phyloP scores from a whole-genome alignment of 2,797 vertebrate genomes.

The Pelochelys cantorii region DNA sequence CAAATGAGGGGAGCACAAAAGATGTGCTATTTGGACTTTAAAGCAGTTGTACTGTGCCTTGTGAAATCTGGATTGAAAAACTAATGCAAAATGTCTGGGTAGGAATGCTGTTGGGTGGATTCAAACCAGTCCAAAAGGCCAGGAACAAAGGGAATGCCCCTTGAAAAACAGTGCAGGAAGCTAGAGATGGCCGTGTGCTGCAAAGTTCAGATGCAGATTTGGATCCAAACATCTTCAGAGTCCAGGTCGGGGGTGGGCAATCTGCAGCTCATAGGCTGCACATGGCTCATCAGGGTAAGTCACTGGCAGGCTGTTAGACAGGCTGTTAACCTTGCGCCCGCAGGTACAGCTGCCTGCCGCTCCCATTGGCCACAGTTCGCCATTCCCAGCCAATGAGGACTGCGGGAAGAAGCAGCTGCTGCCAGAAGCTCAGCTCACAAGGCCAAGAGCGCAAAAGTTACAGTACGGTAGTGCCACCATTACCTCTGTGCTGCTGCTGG shows the following conservation, averaged over 20 bases:
- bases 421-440: too few relatives aligned
- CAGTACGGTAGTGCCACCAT: too few relatives aligned
- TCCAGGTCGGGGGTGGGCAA: rapidly evolving
- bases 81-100: neutral
- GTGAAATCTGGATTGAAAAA: constrained; percentile 4
- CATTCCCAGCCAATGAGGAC: too few relatives aligned
- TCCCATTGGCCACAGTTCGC: too few relatives aligned
- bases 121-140: neutral
- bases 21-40: neutral
- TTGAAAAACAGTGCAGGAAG: neutral
- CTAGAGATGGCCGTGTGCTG: neutral
- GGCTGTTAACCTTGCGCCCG: too few relatives aligned
- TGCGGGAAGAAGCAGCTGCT: too few relatives aligned
- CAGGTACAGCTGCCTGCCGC: too few relatives aligned
- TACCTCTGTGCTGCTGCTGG: too few relatives aligned
- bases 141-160: neutral
- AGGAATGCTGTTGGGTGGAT: neutral
- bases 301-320: too few relatives aligned
- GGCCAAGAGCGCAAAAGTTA: too few relatives aligned
- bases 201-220: neutral
- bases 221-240: neutral
- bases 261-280: too few relatives aligned
- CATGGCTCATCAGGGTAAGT: rapidly evolving
- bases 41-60: neutral
- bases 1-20: neutral